phyloP scores from a whole-genome alignment of 1,140 invertebrate species.

The Papilio dardanus region DNA sequence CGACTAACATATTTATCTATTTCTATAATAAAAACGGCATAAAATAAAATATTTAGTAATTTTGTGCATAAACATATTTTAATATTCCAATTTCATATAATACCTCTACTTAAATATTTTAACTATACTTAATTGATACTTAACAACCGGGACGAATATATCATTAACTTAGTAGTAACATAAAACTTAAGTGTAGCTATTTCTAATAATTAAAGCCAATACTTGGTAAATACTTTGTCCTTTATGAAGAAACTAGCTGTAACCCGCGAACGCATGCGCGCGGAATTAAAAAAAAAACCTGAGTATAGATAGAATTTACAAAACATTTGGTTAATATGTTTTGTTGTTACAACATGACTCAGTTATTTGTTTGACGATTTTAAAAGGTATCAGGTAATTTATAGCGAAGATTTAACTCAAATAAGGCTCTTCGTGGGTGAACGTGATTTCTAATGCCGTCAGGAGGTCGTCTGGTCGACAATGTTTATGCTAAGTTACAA shows the following conservation, averaged over 20 bases:
- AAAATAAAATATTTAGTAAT: background rate
- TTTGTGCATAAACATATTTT: background rate
- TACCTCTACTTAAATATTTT: background rate
- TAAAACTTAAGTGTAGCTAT: conserved; percentile 1
- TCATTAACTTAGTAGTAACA: background rate
- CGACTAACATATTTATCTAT: background rate
- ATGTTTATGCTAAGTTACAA: background rate
- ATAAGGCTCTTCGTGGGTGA: conserved; percentile 32
- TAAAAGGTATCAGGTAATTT: background rate
- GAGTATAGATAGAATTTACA: no score
- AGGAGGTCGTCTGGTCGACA: conserved; percentile 12
- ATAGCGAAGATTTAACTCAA: conserved; percentile 14
- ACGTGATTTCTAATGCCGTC: conserved; percentile 25
- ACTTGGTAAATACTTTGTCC: background rate
- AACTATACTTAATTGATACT: background rate
- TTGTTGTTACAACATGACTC: conserved; percentile 3
- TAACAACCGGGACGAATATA: conserved; percentile 6
- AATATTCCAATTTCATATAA: conserved; percentile 3
- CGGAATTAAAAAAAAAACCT: no score
- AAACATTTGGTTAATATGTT: no score
- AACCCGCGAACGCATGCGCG: no score
- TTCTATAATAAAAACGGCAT: background rate
- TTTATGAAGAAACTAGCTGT: background rate
- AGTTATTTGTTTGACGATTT: conserved; percentile 21
- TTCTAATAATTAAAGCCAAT: background rate